A percentile compares a stretch with the other conserved stretches of the same genome.
These are phyloP conservation scores for Tiliacea aurago DNA, from an alignment of 2,888 invertebrate genomes.

Conservation along the genomic window DNA sequence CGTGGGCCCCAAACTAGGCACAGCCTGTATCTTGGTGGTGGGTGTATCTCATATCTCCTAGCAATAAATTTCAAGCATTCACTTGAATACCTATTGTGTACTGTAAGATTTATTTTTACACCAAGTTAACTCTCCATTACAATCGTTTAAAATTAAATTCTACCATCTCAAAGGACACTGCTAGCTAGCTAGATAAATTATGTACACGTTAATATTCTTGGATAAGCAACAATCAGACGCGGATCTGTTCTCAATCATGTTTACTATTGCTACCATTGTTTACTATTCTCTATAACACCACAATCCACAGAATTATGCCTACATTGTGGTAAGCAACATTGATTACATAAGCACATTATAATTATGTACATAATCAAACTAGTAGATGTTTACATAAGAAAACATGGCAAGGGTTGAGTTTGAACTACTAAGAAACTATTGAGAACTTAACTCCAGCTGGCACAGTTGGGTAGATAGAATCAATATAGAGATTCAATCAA, in stretches of 20 bases:
- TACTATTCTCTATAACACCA: neutral
- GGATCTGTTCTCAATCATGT: neutral
- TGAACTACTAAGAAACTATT: neutral
- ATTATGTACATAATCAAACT: neutral
- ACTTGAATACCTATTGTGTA: neutral
- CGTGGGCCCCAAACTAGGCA: too few species aligned
- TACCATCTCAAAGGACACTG: neutral
- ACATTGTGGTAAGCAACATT: neutral
- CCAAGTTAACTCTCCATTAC: neutral
- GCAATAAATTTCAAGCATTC: neutral
- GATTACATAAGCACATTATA: neutral
- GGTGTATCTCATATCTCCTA: neutral
- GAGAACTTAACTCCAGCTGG: neutral
- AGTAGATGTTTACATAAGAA: neutral
- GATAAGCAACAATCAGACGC: slow-evolving; percentile 6
- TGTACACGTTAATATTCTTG: neutral
- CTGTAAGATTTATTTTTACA: neutral
- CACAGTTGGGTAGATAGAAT: neutral
- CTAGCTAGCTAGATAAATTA: neutral
- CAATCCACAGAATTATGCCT: neutral
- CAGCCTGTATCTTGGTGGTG: too few species aligned
- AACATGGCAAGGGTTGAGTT: neutral
- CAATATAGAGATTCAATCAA: neutral
- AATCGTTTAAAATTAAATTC: slow-evolving; percentile 2
- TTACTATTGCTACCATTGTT: neutral